phyloP scores from a whole-genome alignment of 2,113 vertebrate species.

The Speoplatyrhinus poulsoni region DNA sequence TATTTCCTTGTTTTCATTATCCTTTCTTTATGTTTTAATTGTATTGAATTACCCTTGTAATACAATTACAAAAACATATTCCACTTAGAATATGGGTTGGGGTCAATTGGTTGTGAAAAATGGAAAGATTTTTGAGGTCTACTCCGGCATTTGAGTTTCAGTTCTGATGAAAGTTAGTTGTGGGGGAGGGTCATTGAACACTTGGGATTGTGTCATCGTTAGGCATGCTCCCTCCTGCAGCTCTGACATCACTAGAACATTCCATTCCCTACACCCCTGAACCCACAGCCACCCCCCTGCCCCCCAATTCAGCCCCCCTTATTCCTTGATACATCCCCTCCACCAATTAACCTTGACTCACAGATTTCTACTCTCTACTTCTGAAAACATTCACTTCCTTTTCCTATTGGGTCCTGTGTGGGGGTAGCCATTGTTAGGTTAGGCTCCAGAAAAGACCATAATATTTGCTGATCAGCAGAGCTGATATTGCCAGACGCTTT shows the following conservation, averaged over 20 bases:
- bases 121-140: constrained; percentile 25
- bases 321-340: constrained; percentile 21
- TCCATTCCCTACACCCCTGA: constrained; percentile 56
- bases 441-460: constrained; percentile 47
- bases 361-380: constrained; percentile 29
- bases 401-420: background rate
- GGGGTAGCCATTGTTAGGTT: constrained; percentile 16
- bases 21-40: too few relatives aligned
- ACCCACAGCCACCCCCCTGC: constrained; percentile 37
- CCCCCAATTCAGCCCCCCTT: constrained; percentile 42
- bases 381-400: background rate
- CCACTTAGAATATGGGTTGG: too few relatives aligned
- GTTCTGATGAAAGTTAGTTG: constrained; percentile 54
- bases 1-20: too few relatives aligned
- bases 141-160: constrained; percentile 30
- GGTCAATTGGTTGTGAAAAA: background rate
- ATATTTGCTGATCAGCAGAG: constrained; percentile 58
- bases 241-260: constrained; percentile 77
- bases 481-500: constrained; percentile 48
- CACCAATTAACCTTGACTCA: constrained; percentile 57
- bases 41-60: too few relatives aligned
- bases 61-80: too few relatives aligned
- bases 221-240: constrained; percentile 75
- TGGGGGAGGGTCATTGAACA: constrained; percentile 49
- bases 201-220: constrained; percentile 74